These are phyloP conservation scores for Drosophila bifasciata DNA, from an alignment of 1,140 invertebrate species.

Conservation along the genomic window DNA sequence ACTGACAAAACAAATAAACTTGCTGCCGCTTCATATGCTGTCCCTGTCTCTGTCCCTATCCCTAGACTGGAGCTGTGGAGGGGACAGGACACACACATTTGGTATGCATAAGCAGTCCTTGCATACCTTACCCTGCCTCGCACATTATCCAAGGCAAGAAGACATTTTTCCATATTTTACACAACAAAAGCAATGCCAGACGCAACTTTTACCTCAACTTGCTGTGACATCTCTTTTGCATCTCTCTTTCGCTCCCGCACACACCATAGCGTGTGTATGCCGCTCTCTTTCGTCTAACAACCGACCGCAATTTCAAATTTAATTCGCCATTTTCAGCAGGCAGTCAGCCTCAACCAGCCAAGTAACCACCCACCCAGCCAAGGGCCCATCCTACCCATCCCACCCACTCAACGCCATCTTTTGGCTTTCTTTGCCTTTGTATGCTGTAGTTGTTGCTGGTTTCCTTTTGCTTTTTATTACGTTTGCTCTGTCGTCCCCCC, in stretches of 20 bases:
- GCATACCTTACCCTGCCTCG: constrained; percentile 48
- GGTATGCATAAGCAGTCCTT: constrained; percentile 76
- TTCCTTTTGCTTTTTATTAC: constrained; percentile 76
- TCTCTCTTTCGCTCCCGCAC: neutral
- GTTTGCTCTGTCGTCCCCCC: constrained; percentile 43
- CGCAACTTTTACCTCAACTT: constrained; percentile 76
- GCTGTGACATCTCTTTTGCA: constrained; percentile 65
- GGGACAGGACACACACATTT: constrained; percentile 55
- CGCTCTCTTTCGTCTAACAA: constrained; percentile 27
- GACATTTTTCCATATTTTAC: constrained; percentile 81
- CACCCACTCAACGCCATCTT: constrained; percentile 64
- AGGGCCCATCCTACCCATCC: constrained; percentile 6
- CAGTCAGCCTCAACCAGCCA: constrained; percentile 27
- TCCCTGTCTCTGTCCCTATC: neutral
- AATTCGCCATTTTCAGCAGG: constrained; percentile 76
- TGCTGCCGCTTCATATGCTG: constrained; percentile 38
- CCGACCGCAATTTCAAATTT: constrained; percentile 76
- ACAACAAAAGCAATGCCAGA: constrained; percentile 58
- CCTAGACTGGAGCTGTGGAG: neutral
- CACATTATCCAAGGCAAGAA: constrained; percentile 50
- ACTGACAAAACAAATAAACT: constrained; percentile 76
- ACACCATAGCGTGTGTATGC: neutral
- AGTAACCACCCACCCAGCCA: constrained; percentile 18
- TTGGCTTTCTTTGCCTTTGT: constrained; percentile 54
- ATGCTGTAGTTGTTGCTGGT: constrained; percentile 45